These are phyloP conservation scores for Spinus olivaceus DNA, from an alignment of 2,797 vertebrate species.

Conservation along the genomic window DNA sequence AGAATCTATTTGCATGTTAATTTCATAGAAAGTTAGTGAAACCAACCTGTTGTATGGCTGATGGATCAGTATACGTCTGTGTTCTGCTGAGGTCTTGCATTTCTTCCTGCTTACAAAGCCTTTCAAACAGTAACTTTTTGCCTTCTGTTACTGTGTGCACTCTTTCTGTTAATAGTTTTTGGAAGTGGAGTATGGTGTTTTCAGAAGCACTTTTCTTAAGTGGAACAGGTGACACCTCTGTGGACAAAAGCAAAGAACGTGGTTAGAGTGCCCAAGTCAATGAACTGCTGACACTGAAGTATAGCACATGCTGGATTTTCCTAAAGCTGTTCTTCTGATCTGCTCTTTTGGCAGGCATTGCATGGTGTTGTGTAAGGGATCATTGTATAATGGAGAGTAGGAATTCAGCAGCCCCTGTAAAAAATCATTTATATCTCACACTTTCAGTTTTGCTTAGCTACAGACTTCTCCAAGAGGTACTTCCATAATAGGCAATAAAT, in stretches of 20 bases:
- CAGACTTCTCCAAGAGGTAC: not conserved
- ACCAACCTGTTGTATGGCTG: conserved; percentile 67
- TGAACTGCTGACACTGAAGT: not conserved
- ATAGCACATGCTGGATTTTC: not conserved
- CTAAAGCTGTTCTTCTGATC: not conserved
- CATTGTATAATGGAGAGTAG: not conserved
- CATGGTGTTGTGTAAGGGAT: not conserved
- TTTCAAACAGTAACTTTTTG: conserved; percentile 62
- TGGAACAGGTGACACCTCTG: conserved; percentile 54
- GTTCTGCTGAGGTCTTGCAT: conserved; percentile 38
- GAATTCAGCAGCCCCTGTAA: not conserved
- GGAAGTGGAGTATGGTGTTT: conserved; percentile 48
- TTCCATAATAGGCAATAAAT: not conserved
- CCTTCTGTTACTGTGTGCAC: conserved; percentile 58
- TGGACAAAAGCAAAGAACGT: not conserved
- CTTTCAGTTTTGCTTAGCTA: not conserved
- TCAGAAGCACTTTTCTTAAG: conserved; percentile 68
- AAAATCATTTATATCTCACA: not conserved
- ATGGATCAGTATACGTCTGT: conserved; percentile 30
- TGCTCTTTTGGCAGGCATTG: not conserved
- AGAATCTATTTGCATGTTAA: conserved; percentile 22
- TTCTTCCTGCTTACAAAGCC: conserved; percentile 67
- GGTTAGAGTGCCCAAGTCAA: not conserved
- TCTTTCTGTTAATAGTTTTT: conserved; percentile 55
- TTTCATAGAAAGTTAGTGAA: conserved; percentile 19